Percentiles rank a stretch among this genome's conserved stretches.
These are phyloP conservation scores for Manis pentadactyla DNA, from an alignment of 2,797 vertebrate species.

Conservation along the genomic window DNA sequence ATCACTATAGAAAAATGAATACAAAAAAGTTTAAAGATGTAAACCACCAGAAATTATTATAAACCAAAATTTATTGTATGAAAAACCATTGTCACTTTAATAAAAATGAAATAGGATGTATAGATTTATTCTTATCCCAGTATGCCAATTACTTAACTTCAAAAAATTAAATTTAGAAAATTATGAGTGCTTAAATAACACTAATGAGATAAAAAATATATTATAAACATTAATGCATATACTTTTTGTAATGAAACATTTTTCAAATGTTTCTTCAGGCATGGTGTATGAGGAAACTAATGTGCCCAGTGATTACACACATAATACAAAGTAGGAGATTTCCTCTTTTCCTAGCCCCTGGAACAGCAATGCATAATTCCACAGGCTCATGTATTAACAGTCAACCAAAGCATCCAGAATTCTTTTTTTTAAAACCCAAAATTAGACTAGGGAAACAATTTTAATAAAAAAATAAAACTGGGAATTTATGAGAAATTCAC, in stretches of 20 bases:
- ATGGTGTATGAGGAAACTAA: not conserved
- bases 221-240: not conserved
- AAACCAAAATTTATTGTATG: not conserved
- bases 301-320: not conserved
- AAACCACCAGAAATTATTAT: not conserved
- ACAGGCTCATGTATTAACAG: not conserved
- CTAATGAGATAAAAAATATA: not conserved
- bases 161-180: not conserved
- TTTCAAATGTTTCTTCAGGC: not conserved
- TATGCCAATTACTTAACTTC: not conserved
- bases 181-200: not conserved
- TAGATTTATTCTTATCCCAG: not conserved
- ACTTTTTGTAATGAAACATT: not conserved
- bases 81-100: not conserved
- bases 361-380: not conserved
- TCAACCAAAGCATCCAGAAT: not conserved
- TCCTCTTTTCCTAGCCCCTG: not conserved
- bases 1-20: not conserved
- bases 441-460: not conserved
- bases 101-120: not conserved
- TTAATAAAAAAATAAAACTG: conserved; percentile 10
- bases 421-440: not conserved
- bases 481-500: not conserved
- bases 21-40: not conserved
- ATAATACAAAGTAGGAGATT: not conserved